Conservation (phyloP, 2,113 vertebrate genomes). For the Percopsis transmontana region DNA sequence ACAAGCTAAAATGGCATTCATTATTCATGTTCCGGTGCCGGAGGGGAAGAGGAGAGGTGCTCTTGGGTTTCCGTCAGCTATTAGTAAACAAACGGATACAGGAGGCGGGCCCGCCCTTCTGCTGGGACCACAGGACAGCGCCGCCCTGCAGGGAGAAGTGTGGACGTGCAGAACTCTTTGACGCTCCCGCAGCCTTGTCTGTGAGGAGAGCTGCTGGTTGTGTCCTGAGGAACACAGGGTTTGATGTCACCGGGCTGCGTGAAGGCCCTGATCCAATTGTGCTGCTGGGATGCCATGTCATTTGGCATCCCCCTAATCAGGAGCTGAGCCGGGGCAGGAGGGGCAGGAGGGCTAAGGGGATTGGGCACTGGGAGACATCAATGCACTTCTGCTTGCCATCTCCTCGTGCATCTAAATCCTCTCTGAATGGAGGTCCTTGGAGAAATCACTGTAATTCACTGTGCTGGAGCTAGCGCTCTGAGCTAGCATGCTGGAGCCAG, state of each 20-base stretch:
- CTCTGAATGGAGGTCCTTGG: conserved; percentile 69
- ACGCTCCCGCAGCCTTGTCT: no score
- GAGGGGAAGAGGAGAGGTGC: conserved; percentile 75
- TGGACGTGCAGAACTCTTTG: conserved; percentile 25
- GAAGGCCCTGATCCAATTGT: conserved; percentile 71
- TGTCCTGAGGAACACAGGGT: no score
- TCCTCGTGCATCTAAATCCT: conserved; percentile 68
- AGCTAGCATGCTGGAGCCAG: conserved; percentile 64
- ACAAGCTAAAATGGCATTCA: conserved; percentile 78
- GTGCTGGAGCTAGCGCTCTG: conserved; percentile 63
- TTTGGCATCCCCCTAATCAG: conserved; percentile 70
- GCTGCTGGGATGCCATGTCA: conserved; percentile 68
- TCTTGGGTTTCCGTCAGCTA: conserved; percentile 79
- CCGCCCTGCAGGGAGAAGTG: neutral
- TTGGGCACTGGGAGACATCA: conserved; percentile 72
- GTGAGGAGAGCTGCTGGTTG: no score
- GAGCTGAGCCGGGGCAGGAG: conserved; percentile 70
- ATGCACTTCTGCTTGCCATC: conserved; percentile 67
- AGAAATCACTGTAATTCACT: conserved; percentile 74
- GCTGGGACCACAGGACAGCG: conserved; percentile 42
- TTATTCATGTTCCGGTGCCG: conserved; percentile 77
- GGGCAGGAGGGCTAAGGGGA: conserved; percentile 71
- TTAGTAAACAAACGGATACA: conserved; percentile 85
- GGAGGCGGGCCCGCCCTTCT: conserved; percentile 70
- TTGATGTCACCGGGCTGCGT: conserved; percentile 69